A percentile compares a stretch with the other conserved stretches of the same genome.
phyloP scores from a whole-genome alignment of 2,113 vertebrate genomes.

The Regulus satrapa region DNA sequence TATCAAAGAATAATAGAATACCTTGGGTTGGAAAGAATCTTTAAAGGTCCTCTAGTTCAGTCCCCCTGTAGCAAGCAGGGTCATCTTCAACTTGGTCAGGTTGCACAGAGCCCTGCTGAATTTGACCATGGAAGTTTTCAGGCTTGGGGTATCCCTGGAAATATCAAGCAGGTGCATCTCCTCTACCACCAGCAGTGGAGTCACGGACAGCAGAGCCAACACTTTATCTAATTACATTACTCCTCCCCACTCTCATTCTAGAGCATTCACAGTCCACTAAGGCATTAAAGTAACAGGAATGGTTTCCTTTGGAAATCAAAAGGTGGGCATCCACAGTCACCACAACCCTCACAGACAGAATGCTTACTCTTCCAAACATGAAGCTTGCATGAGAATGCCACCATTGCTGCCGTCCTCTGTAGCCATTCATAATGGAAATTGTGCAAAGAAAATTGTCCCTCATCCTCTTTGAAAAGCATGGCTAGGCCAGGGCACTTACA shows the following conservation, averaged over 20 bases:
- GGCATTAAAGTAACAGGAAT: background rate
- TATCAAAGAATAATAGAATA: background rate
- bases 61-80: rapidly evolving
- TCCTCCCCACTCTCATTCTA: background rate
- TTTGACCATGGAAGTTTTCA: background rate
- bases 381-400: background rate
- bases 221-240: background rate
- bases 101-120: background rate
- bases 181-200: background rate
- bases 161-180: background rate
- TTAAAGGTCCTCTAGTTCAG: background rate
- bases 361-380: background rate
- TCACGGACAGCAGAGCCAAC: background rate
- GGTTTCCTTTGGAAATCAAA: background rate
- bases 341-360: background rate
- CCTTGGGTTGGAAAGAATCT: background rate
- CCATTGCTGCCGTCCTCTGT: background rate
- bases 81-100: background rate
- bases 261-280: background rate
- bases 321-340: background rate
- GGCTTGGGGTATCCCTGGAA: background rate
- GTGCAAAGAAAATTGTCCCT: background rate
- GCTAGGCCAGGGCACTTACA: background rate
- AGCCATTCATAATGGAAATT: background rate
- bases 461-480: background rate